Conservation (phyloP, 2,888 invertebrate species). For the Tipula vernalis region DNA sequence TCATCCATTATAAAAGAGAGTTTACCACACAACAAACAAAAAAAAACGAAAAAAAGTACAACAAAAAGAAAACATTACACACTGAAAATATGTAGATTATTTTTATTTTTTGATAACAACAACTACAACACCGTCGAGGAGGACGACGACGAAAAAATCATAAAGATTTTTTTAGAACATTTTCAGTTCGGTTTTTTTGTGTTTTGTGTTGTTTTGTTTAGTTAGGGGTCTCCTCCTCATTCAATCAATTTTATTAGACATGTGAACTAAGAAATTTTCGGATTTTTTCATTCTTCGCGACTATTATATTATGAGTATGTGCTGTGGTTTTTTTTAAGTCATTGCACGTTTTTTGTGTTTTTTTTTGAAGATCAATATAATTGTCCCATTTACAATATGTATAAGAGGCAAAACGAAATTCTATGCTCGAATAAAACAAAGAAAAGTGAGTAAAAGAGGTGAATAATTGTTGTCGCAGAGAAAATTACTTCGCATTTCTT, state of each 20-base stretch:
- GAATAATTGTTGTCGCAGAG: background rate
- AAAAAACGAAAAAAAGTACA: background rate
- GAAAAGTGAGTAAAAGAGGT: background rate
- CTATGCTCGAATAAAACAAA: background rate
- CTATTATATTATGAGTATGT: background rate
- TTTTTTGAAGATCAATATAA: background rate
- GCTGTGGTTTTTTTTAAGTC: background rate
- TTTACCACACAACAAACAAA: background rate
- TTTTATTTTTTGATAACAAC: background rate
- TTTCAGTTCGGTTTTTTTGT: background rate
- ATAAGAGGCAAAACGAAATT: background rate
- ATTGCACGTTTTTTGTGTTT: background rate
- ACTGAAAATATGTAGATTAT: slow-evolving; percentile 4
- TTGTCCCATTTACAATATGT: background rate
- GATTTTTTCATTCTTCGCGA: background rate
- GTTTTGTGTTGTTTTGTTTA: background rate
- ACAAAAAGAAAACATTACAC: background rate
- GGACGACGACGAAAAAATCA: background rate
- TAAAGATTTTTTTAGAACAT: background rate
- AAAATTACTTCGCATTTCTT: background rate
- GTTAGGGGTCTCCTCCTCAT: background rate
- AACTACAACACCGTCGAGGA: background rate
- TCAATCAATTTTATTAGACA: slow-evolving; percentile 4
- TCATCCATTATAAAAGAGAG: background rate
- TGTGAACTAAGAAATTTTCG: background rate